Base-by-base conservation (phyloP, 2,797 vertebrate species). In the Poecilia wingei region DNA sequence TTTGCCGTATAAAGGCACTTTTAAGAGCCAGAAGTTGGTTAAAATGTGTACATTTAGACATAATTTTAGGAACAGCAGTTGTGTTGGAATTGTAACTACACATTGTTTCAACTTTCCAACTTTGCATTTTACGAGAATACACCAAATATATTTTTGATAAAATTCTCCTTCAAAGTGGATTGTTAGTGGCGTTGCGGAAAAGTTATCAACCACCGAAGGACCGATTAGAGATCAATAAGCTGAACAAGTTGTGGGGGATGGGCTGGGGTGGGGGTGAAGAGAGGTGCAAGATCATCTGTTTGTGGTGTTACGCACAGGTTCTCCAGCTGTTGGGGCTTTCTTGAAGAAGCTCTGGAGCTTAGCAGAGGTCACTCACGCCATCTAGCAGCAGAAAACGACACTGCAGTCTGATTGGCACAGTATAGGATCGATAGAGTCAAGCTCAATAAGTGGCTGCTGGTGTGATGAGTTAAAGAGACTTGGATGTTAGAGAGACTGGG, bases 281-380 rank as follows among this genome's bases (percentile, higher is more conserved):
- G 76, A 6, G 74, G 2, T 41, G 47, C 66, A 72, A 3, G 55
- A 84, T 75, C 33, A 46, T 72, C 73, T 72, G 72, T 18, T 53
- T 25, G 46, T 22, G 74, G 46, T 75, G 78, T 78, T 75, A 33
- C 31, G 78, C n/a, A 6, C 36, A 79, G 79, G 68, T 3, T n/a
- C 57, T 51, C 49, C 83, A 75, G 78, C 81, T 61, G 77, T 72
- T 74, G 46, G 77, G 59, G 51, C 77, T 33, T 81, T 33, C 20
- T 68, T 55, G 12, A 79, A 75, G 36, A 36, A 22, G 77, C 78
- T 36, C 61, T 33, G 39, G 33, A 79, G 76, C 61, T 39, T 87
- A 89, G 18, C 75, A 85, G 91, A 88, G 90, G 88, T 80, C 92
- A 88, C 88, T 85, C 68, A 82, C 95, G 95, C 95, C 96, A 95